phyloP scores from a whole-genome alignment of 2,888 invertebrate species.

The Callinectes sapidus region DNA sequence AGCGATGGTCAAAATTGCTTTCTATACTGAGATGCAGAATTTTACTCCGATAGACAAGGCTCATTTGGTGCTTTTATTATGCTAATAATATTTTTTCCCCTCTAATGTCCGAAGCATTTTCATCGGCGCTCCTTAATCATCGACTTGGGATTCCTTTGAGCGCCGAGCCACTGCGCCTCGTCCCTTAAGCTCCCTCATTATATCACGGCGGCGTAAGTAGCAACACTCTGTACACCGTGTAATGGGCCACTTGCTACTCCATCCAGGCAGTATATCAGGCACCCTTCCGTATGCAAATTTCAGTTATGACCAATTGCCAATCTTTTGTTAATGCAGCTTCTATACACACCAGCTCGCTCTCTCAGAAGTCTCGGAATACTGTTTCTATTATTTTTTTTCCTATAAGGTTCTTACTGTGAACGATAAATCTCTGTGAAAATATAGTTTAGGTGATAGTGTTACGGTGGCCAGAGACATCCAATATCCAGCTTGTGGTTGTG shows the following conservation, averaged over 20 bases:
- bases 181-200: constrained; percentile 19
- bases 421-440: constrained; percentile 33
- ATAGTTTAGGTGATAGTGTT: constrained; percentile 37
- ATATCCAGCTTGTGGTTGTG: constrained; percentile 35
- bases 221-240: constrained; percentile 16
- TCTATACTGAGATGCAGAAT: constrained; percentile 16
- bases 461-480: constrained; percentile 24
- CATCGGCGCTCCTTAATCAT: background rate
- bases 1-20: constrained; percentile 36
- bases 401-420: constrained; percentile 32
- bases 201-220: constrained; percentile 28
- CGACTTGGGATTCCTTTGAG: background rate
- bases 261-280: constrained; percentile 15
- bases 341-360: constrained; percentile 18
- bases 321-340: constrained; percentile 25
- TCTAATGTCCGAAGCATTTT: background rate
- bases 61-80: constrained; percentile 31
- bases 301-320: constrained; percentile 32
- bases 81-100: background rate
- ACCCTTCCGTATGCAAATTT: constrained; percentile 9
- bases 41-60: constrained; percentile 5
- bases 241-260: constrained; percentile 11
- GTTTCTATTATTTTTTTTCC: constrained; percentile 33
- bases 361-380: background rate
- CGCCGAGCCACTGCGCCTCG: background rate